Evolutionary conservation across 2,113 vertebrate genomes (phyloP).

Genomic region (Podocnemis expansa): DNA sequence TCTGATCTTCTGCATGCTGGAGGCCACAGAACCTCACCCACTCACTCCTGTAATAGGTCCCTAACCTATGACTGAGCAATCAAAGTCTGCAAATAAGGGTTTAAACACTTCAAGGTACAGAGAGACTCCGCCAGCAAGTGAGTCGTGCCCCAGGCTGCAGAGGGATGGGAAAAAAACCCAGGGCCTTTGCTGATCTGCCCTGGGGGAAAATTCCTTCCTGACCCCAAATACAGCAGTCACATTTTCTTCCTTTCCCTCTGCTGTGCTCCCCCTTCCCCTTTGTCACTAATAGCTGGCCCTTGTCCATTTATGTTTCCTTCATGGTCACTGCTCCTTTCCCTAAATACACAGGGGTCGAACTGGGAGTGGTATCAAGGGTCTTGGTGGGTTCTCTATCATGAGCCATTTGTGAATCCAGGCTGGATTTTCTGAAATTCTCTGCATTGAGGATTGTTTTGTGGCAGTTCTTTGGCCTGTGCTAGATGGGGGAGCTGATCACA

Average conservation of each 20-base stretch:
- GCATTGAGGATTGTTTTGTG: background rate
- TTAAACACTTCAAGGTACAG: too few species aligned
- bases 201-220: too few species aligned
- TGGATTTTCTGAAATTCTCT: background rate
- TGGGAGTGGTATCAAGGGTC: background rate
- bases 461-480: background rate
- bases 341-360: background rate
- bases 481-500: background rate
- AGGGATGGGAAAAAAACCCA: too few species aligned
- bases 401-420: background rate
- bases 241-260: background rate
- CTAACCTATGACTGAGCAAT: too few species aligned
- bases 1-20: too few species aligned
- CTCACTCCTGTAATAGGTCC: too few species aligned
- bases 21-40: too few species aligned
- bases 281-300: background rate
- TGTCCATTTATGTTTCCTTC: background rate
- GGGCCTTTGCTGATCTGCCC: too few species aligned
- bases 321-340: background rate
- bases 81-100: too few species aligned
- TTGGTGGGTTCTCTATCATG: background rate
- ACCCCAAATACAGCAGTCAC: too few species aligned
- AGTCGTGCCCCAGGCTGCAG: too few species aligned
- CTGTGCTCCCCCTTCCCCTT: background rate
- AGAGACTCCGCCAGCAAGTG: too few species aligned